Evolutionary conservation across 2,113 vertebrate species (phyloP), one percentile per base, ranked within the genome.

Genomic region (human): DNA sequence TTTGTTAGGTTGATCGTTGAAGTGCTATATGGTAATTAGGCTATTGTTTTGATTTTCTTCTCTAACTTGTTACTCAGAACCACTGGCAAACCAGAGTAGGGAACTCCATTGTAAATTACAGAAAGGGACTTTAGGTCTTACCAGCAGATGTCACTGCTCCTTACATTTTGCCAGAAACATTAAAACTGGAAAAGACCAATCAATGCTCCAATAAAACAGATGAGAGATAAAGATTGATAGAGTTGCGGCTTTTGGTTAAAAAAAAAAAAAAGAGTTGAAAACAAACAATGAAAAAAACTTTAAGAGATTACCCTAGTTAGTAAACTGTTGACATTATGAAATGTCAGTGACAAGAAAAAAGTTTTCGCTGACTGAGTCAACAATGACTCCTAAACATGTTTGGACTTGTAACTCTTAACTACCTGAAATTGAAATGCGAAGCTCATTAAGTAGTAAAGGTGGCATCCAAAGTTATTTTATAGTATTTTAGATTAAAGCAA

Each of bases 131-230:
- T 84, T 6, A 95, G 93, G 40, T 97, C 94, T 97, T 94, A 52
- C 97, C 98, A 98, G 98, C 97, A 98, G 98, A 94, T 98, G 98
- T 98, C 98, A 98, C 96, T 98, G 96, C 94, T 93, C 92, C 92
- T 97, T 95, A 95, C 12, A 45, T 75, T 84, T 66, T 0, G 5
- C 80, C 43, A 45, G 93, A 38, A 68, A 75, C 9, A 35, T 35
- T 55, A 72, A 96, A 57, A 50, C 35, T 38, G n/a, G 85, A 57
- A 84, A 40, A 87, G 61, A 84, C 20, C 6, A 95, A 57, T 23
- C 35, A 9, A 8, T 57, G 82, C 38, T 90, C 7, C 84, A 50
- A 11, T 57, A 16, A 82, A 55, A 68, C 43, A 83, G 30, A 86
- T 32, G 61, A 30, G 17, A 90, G 52, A 66, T 22, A 52, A 43